Percentiles rank a stretch among this genome's conserved stretches.
Conservation (phyloP, 2,113 vertebrate species). For the Corythaeola cristata region DNA sequence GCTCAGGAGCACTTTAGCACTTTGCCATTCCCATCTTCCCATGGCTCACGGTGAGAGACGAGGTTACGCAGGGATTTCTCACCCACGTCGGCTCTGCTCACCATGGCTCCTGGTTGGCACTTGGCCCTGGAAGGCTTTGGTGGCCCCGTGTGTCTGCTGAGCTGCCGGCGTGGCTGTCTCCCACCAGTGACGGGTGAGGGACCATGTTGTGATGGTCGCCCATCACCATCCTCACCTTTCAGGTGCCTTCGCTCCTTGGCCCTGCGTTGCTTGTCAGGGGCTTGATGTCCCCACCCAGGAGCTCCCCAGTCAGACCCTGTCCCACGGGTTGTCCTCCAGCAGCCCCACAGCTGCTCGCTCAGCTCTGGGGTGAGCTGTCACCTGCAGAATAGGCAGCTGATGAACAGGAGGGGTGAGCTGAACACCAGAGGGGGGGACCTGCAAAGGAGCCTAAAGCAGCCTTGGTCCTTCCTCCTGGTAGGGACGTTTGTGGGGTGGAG, state of each 20-base stretch:
- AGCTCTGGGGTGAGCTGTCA: not conserved
- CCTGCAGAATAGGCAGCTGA: not conserved
- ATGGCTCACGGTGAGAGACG: fast-evolving
- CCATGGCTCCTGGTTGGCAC: not conserved
- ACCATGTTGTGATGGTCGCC: not conserved
- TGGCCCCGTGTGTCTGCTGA: not conserved
- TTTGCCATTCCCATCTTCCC: not conserved
- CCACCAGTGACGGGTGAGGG: not conserved
- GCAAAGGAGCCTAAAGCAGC: not conserved
- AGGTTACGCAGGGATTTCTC: fast-evolving
- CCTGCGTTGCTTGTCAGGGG: fast-evolving
- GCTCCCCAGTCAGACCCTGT: not conserved
- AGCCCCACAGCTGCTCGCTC: not conserved
- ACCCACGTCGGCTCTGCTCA: fast-evolving
- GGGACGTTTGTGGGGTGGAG: fast-evolving
- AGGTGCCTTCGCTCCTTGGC: not conserved
- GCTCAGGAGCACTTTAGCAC: not conserved
- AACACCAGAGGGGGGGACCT: fast-evolving
- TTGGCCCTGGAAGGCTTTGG: not conserved
- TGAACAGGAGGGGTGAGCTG: not conserved
- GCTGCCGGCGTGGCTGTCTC: not conserved
- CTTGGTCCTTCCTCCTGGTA: not conserved
- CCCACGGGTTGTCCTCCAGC: not conserved
- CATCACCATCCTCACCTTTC: not conserved
- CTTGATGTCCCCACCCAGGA: not conserved